Conservation (phyloP, 2,888 invertebrate species). For the Pegoplata infirma region DNA sequence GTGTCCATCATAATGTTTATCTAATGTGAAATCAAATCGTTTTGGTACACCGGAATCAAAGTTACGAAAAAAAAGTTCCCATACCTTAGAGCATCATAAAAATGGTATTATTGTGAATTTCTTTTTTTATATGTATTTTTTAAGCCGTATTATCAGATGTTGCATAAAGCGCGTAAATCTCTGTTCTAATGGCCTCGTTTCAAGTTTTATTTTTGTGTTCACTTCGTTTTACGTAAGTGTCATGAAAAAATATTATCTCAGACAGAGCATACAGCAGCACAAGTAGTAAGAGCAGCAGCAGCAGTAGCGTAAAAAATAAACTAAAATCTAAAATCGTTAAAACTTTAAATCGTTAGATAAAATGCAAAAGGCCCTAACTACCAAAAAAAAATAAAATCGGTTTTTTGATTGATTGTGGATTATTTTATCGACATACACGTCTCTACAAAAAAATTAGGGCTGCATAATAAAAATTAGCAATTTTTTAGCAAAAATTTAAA, state of each 20-base stretch:
- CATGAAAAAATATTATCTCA: constrained; percentile 48
- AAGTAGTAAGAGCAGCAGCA: too few species aligned
- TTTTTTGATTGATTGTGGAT: too few species aligned
- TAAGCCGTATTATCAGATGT: constrained; percentile 59
- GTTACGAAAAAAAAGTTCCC: constrained; percentile 12
- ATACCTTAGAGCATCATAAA: constrained; percentile 21
- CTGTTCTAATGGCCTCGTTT: constrained; percentile 63
- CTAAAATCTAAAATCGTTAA: constrained; percentile 21
- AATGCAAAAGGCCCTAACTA: too few species aligned
- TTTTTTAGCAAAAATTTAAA: too few species aligned
- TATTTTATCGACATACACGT: too few species aligned
- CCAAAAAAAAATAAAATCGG: constrained; percentile 18
- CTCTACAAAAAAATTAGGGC: too few species aligned
- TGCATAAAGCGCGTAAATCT: constrained; percentile 61
- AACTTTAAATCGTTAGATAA: constrained; percentile 30
- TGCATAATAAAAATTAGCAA: too few species aligned
- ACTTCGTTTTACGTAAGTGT: constrained; percentile 48
- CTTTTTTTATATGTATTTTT: constrained; percentile 23
- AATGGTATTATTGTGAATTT: constrained; percentile 30
- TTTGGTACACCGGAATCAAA: constrained; percentile 17
- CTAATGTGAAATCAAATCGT: constrained; percentile 52
- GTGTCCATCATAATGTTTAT: constrained; percentile 51
- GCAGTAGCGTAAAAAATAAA: too few species aligned
- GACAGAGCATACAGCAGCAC: constrained; percentile 23
- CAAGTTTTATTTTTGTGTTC: background rate